phyloP scores from a whole-genome alignment of 2,797 vertebrate genomes.

The Trachops cirrhosus region DNA sequence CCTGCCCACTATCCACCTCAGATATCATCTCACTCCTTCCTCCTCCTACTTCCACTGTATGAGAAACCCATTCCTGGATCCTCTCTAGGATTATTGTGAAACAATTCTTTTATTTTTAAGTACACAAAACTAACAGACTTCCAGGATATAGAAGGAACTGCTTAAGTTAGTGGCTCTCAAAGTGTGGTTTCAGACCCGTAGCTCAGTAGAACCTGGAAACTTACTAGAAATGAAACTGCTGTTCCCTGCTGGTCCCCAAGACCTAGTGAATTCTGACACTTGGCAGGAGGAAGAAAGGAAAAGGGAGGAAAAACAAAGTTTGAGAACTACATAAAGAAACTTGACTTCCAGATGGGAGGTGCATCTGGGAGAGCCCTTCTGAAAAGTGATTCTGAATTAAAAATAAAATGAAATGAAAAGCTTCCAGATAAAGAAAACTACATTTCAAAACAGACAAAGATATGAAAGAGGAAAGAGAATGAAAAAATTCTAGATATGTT shows the following conservation, averaged over 20 bases:
- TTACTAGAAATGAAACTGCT: background rate
- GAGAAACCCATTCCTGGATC: background rate
- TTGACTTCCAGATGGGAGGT: background rate
- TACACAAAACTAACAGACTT: background rate
- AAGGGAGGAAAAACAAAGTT: background rate
- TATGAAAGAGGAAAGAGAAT: conserved; percentile 12
- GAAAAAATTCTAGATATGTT: background rate
- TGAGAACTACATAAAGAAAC: background rate
- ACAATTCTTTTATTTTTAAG: background rate
- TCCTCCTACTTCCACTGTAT: background rate
- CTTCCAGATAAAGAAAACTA: conserved; percentile 23
- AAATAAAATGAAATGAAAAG: conserved; percentile 19
- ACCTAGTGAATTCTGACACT: background rate
- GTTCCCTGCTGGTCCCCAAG: background rate
- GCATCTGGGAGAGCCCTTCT: background rate
- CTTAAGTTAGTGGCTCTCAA: background rate
- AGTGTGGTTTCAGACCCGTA: background rate
- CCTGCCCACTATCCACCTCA: background rate
- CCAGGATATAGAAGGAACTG: background rate
- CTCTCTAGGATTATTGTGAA: background rate
- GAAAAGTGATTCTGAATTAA: conserved; percentile 9
- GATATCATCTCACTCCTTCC: background rate
- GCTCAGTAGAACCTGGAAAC: background rate
- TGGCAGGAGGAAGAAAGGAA: background rate
- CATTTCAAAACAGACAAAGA: conserved; percentile 11